Evolutionary conservation across 1,140 invertebrate genomes (phyloP).

Genomic region (Pseudachorutes palmiensis): DNA sequence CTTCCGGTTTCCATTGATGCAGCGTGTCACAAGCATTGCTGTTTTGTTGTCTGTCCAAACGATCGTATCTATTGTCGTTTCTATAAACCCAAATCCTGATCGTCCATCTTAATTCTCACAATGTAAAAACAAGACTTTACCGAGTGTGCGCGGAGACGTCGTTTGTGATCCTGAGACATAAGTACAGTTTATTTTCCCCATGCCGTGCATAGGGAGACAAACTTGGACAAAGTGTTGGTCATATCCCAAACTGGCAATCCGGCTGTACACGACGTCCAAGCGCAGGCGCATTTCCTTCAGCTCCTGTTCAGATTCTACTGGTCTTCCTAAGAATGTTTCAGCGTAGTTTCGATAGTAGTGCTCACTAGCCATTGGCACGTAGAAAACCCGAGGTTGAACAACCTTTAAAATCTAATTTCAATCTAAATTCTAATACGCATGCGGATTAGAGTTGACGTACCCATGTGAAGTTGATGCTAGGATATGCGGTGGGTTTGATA

Average conservation of each 20-base stretch:
- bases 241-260: neutral
- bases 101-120: too few species aligned
- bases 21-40: neutral
- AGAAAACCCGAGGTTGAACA: neutral
- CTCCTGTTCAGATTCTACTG: neutral
- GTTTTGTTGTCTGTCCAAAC: neutral
- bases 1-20: neutral
- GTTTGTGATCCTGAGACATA: neutral
- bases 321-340: neutral
- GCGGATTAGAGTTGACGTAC: too few species aligned
- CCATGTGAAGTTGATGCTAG: neutral
- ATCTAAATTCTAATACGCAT: too few species aligned
- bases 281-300: neutral
- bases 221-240: neutral
- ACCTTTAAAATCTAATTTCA: too few species aligned
- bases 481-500: neutral
- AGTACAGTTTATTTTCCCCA: neutral
- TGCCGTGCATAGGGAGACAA: neutral
- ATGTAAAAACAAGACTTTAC: too few species aligned
- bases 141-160: too few species aligned
- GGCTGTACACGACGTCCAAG: neutral
- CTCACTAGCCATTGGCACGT: neutral
- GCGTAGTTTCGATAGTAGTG: neutral
- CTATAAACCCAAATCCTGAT: neutral
- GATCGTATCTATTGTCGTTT: neutral